Evolutionary conservation across 1,140 invertebrate species (phyloP).

Genomic region (Aphelenchoides fujianensis): DNA sequence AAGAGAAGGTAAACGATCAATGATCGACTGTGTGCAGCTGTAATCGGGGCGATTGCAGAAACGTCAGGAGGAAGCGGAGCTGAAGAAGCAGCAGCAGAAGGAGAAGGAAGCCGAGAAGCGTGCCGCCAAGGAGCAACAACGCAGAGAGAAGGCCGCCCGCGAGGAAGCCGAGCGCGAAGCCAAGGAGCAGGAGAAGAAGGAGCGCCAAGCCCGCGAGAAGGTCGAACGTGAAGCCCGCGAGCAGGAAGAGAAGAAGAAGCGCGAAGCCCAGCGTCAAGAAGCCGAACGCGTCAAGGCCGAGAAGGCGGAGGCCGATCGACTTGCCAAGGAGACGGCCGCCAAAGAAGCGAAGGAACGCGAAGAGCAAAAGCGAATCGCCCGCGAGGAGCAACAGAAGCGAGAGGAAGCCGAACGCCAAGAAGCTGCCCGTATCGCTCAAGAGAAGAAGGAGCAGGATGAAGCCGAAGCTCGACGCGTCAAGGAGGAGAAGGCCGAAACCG

Average conservation of each 20-base stretch:
- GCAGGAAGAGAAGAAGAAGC: conserved; percentile 5
- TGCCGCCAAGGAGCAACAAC: not conserved
- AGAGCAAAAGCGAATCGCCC: not conserved
- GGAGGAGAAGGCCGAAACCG: conserved; percentile 1
- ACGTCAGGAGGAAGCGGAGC: not conserved
- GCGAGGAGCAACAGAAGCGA: not conserved
- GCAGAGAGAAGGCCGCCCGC: not conserved
- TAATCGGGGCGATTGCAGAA: not conserved
- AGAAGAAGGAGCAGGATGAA: conserved; percentile 11
- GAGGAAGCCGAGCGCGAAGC: not conserved
- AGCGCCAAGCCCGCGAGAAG: not conserved
- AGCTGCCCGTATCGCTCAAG: not conserved
- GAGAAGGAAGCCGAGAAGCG: not conserved
- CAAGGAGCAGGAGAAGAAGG: not conserved
- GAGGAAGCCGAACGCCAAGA: not conserved
- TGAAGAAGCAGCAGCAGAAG: not conserved
- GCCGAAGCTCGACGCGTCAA: conserved; percentile 5
- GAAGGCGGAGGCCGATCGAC: not conserved
- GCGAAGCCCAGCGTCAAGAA: not conserved
- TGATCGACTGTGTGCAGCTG: not conserved
- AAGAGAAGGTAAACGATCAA: not conserved
- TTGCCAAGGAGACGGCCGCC: no score
- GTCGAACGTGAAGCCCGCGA: not conserved
- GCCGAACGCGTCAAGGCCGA: not conserved
- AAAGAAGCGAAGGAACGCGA: not conserved